Percentiles rank a stretch among this genome's conserved stretches.
These are phyloP conservation scores for Schlechtendalia chinensis DNA, from an alignment of 1,140 invertebrate species.

Conservation along the genomic window DNA sequence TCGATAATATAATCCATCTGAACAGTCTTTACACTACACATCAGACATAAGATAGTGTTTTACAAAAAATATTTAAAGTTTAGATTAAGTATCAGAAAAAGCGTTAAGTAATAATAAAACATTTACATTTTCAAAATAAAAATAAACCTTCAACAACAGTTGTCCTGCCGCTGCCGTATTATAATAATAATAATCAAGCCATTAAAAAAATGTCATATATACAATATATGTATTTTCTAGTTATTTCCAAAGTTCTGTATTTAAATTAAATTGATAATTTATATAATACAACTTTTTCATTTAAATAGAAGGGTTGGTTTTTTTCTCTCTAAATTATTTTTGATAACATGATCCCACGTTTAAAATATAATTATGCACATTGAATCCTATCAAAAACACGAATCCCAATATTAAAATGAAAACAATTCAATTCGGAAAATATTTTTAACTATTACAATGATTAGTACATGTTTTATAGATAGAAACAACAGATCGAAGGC, in stretches of 20 bases:
- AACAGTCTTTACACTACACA: slow-evolving; percentile 49
- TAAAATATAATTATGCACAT: not conserved
- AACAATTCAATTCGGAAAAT: slow-evolving; percentile 16
- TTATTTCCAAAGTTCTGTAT: slow-evolving; percentile 4
- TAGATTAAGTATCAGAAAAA: slow-evolving; percentile 42
- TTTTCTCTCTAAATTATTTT: not conserved
- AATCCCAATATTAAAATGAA: not conserved
- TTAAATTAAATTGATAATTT: slow-evolving; percentile 8
- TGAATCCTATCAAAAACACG: not conserved
- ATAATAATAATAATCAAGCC: slow-evolving; percentile 3
- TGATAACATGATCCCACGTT: not conserved
- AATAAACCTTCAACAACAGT: not conserved
- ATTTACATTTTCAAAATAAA: slow-evolving; percentile 47
- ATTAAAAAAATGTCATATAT: slow-evolving; percentile 22
- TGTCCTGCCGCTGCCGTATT: too few relatives aligned
- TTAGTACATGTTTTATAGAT: not conserved
- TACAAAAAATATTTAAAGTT: slow-evolving; percentile 45
- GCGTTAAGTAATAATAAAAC: slow-evolving; percentile 44
- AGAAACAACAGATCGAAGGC: slow-evolving; percentile 1
- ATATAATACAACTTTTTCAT: slow-evolving; percentile 8
- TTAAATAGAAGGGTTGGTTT: not conserved
- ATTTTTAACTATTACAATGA: slow-evolving; percentile 25
- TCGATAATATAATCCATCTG: slow-evolving; percentile 50
- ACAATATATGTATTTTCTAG: slow-evolving; percentile 20
- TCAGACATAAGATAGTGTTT: slow-evolving; percentile 49